Percentiles rank a stretch among this genome's conserved stretches.
These are phyloP conservation scores for Plutomurus gul DNA, from an alignment of 1,140 invertebrate genomes.

Conservation along the genomic window DNA sequence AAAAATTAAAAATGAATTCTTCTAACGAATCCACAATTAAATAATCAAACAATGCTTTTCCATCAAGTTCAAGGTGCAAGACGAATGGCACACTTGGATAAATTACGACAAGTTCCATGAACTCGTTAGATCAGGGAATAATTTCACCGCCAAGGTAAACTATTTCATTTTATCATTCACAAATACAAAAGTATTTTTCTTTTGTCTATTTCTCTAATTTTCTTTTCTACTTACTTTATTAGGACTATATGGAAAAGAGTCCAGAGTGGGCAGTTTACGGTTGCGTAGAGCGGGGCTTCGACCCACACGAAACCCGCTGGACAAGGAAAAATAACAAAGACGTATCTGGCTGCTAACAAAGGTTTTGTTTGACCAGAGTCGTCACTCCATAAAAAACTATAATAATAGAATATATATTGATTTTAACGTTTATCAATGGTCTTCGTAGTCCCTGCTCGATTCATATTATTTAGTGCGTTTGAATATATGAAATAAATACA, in stretches of 20 bases:
- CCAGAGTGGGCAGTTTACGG: slow-evolving; percentile 67
- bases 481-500: too few species aligned
- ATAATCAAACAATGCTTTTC: slow-evolving; percentile 48
- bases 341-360: slow-evolving; percentile 56
- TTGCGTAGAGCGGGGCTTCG: slow-evolving; percentile 65
- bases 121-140: slow-evolving; percentile 59
- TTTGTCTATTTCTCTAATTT: slow-evolving; percentile 25
- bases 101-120: slow-evolving; percentile 67
- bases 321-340: slow-evolving; percentile 60
- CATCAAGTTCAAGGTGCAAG: slow-evolving; percentile 63
- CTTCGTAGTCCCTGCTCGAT: too few species aligned
- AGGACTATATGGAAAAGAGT: slow-evolving; percentile 65
- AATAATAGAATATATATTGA: too few species aligned
- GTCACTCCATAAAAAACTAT: too few species aligned
- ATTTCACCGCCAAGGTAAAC: slow-evolving; percentile 60
- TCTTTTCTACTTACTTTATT: slow-evolving; percentile 28
- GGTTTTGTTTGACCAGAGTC: not conserved
- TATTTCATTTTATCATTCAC: slow-evolving; percentile 6
- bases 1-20: not conserved
- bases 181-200: too few species aligned
- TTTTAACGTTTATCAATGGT: too few species aligned
- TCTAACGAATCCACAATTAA: not conserved
- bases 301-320: slow-evolving; percentile 65
- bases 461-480: too few species aligned
- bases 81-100: slow-evolving; percentile 69